Percentiles rank a stretch among this genome's conserved stretches.
These are phyloP conservation scores for Hirundo rustica DNA, from an alignment of 2,797 vertebrate species.

Conservation along the genomic window DNA sequence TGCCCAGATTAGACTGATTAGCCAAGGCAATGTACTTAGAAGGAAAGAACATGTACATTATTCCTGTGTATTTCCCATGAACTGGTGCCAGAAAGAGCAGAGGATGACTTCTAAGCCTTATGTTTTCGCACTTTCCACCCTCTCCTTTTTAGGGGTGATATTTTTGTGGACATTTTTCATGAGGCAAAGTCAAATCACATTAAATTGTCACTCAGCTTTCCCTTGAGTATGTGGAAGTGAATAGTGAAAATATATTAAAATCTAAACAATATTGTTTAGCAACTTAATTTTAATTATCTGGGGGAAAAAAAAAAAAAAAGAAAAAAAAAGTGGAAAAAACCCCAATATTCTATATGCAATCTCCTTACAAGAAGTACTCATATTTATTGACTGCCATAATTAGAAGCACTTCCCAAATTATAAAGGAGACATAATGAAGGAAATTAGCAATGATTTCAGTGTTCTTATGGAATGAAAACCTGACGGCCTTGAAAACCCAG, in stretches of 20 bases:
- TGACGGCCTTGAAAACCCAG: not conserved
- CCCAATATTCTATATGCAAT: not conserved
- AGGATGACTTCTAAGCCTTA: not conserved
- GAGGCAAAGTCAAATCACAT: not conserved
- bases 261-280: not conserved
- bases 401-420: not conserved
- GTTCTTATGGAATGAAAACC: not conserved
- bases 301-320: not conserved
- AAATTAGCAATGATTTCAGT: not conserved
- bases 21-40: not conserved
- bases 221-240: not conserved
- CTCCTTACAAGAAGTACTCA: not conserved
- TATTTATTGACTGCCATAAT: not conserved
- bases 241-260: not conserved
- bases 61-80: not conserved
- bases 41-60: not conserved
- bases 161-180: not conserved
- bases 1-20: not conserved
- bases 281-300: not conserved
- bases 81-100: not conserved
- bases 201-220: not conserved
- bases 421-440: not conserved
- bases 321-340: not conserved
- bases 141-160: rapidly evolving
- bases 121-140: not conserved